Percentiles rank a stretch among this genome's conserved stretches.
phyloP scores from a whole-genome alignment of 1,140 invertebrate genomes.

The Cyrtorhinus lividipennis region DNA sequence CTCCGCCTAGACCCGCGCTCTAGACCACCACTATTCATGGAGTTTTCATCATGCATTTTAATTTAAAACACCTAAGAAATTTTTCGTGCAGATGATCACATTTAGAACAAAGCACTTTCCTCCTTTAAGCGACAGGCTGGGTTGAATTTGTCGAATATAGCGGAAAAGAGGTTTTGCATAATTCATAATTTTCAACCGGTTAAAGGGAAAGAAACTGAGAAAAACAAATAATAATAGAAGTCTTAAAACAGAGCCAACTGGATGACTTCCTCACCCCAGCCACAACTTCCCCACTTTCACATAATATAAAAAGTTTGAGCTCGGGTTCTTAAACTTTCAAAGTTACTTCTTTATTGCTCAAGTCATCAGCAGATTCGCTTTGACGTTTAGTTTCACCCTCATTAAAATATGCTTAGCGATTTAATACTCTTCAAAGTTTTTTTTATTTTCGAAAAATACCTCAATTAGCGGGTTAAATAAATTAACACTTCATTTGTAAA shows the following conservation, averaged over 20 bases:
- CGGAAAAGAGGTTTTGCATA: constrained; percentile 4
- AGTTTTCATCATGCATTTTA: too few relatives aligned
- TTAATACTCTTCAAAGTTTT: neutral
- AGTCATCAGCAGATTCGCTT: constrained; percentile 6
- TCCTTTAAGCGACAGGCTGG: too few relatives aligned
- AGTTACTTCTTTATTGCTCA: constrained; percentile 8
- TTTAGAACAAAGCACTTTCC: too few relatives aligned
- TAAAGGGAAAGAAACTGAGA: neutral
- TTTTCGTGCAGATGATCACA: too few relatives aligned
- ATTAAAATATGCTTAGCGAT: constrained; percentile 7
- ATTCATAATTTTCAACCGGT: constrained; percentile 5
- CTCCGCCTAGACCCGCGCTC: too few relatives aligned
- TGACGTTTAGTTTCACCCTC: constrained; percentile 4
- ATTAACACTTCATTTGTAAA: too few relatives aligned
- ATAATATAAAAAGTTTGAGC: constrained; percentile 8
- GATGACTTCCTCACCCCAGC: neutral
- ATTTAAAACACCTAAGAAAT: too few relatives aligned
- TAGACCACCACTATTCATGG: too few relatives aligned
- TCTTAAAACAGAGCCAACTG: constrained; percentile 6
- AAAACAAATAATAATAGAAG: constrained; percentile 8
- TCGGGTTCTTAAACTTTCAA: neutral
- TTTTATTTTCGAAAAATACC: neutral
- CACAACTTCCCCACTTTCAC: neutral
- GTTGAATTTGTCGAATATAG: neutral
- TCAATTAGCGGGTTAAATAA: neutral